These are phyloP conservation scores for Tachina lurida DNA, from an alignment of 2,888 invertebrate genomes.

Conservation along the genomic window DNA sequence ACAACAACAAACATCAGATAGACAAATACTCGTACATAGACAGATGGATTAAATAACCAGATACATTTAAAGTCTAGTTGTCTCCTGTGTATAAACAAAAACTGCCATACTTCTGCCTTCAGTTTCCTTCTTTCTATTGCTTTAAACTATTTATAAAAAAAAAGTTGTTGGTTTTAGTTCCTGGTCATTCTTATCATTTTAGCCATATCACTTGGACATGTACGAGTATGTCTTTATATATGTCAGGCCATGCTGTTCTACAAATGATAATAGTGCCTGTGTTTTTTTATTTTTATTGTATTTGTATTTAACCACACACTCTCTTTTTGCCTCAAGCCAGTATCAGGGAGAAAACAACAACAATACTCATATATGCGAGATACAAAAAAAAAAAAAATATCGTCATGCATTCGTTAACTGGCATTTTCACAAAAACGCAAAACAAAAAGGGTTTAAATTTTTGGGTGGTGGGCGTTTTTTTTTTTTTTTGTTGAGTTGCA, in stretches of 20 bases:
- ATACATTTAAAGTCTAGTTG: background rate
- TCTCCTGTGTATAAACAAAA: background rate
- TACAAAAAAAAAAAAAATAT: constrained; percentile 27
- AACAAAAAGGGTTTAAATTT: constrained; percentile 46
- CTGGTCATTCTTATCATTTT: constrained; percentile 74
- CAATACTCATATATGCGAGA: background rate
- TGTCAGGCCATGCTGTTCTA: constrained; percentile 77
- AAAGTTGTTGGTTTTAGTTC: constrained; percentile 33
- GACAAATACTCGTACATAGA: background rate
- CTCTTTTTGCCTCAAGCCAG: background rate
- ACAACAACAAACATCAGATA: constrained; percentile 18
- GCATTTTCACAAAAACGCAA: constrained; percentile 52
- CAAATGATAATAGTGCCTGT: constrained; percentile 62
- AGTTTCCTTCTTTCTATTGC: background rate
- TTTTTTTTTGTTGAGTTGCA: background rate
- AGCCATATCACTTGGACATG: constrained; percentile 76
- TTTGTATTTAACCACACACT: background rate
- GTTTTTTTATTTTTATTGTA: background rate
- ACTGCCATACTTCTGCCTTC: background rate
- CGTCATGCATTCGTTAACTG: constrained; percentile 58
- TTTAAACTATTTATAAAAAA: constrained; percentile 18
- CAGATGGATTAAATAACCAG: background rate
- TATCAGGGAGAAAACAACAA: constrained; percentile 12
- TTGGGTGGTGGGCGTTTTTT: constrained; percentile 33
- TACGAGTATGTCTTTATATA: constrained; percentile 40